A percentile compares a stretch with the other conserved stretches of the same genome.
phyloP scores from a whole-genome alignment of 2,888 invertebrate species.

The Xestia sexstrigata region DNA sequence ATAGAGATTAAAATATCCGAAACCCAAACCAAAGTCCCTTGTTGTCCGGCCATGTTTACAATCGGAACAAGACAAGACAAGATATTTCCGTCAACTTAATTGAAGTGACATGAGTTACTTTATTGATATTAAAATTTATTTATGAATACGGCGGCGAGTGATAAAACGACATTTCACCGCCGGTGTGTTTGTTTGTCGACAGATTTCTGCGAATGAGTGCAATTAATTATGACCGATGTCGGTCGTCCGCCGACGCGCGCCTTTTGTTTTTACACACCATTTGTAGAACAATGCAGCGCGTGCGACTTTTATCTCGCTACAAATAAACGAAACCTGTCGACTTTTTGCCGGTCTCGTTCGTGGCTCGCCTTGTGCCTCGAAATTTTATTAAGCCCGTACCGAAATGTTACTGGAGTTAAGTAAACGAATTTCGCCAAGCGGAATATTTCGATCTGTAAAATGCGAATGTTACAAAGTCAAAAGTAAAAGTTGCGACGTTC shows the following conservation, averaged over 20 bases:
- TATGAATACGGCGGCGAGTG: slow-evolving; percentile 80
- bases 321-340: slow-evolving; percentile 81
- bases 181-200: slow-evolving; percentile 80
- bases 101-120: slow-evolving; percentile 73
- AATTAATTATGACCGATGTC: slow-evolving; percentile 87
- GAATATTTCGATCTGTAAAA: slow-evolving; percentile 75
- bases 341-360: slow-evolving; percentile 78
- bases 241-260: slow-evolving; percentile 74
- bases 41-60: slow-evolving; percentile 60
- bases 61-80: slow-evolving; percentile 66
- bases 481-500: slow-evolving; percentile 65
- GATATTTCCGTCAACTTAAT: slow-evolving; percentile 76
- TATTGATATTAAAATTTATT: slow-evolving; percentile 82
- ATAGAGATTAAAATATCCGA: slow-evolving; percentile 57
- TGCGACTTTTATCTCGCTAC: slow-evolving; percentile 83
- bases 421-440: slow-evolving; percentile 70
- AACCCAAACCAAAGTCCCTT: slow-evolving; percentile 46
- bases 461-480: slow-evolving; percentile 67
- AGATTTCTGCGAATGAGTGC: slow-evolving; percentile 86
- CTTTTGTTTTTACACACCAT: slow-evolving; percentile 86
- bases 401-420: slow-evolving; percentile 74
- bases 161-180: slow-evolving; percentile 83
- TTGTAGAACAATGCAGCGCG: slow-evolving; percentile 87
- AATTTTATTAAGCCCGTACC: slow-evolving; percentile 80
- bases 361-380: slow-evolving; percentile 67